phyloP scores from a whole-genome alignment of 2,113 vertebrate genomes.

The Psilopogon haemacephalus region DNA sequence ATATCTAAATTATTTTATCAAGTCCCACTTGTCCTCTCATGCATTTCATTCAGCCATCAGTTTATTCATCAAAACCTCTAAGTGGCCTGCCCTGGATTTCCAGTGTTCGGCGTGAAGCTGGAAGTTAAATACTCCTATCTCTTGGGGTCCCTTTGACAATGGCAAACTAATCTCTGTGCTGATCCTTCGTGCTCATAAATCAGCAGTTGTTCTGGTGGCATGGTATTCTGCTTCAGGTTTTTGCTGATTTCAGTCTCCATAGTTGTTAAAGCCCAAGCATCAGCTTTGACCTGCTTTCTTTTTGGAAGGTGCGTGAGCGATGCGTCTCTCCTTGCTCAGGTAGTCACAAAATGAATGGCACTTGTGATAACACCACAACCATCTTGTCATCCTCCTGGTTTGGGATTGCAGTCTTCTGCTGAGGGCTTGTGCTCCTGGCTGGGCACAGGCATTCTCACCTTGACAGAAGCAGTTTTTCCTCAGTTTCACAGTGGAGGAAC shows the following conservation, averaged over 20 bases:
- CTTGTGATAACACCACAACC: rapidly evolving
- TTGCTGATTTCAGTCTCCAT: not conserved
- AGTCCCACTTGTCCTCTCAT: not conserved
- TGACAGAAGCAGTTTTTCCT: not conserved
- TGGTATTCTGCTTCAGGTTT: not conserved
- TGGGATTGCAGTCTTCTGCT: not conserved
- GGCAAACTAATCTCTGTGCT: not conserved
- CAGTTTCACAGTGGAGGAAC: not conserved
- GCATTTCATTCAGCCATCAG: not conserved
- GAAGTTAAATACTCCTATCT: not conserved
- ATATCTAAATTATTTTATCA: not conserved
- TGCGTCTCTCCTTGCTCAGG: not conserved
- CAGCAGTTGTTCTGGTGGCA: not conserved
- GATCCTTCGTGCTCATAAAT: not conserved
- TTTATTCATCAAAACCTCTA: not conserved
- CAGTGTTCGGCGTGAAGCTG: not conserved
- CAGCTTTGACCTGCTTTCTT: not conserved
- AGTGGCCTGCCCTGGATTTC: not conserved
- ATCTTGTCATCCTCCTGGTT: not conserved
- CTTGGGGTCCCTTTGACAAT: not conserved
- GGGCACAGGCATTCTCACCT: not conserved
- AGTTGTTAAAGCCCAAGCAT: not conserved
- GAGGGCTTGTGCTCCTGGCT: not conserved
- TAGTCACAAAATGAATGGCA: not conserved
- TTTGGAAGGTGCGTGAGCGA: not conserved